Evolutionary conservation across 2,888 invertebrate genomes (phyloP).

Genomic region (Crematogaster levior): DNA sequence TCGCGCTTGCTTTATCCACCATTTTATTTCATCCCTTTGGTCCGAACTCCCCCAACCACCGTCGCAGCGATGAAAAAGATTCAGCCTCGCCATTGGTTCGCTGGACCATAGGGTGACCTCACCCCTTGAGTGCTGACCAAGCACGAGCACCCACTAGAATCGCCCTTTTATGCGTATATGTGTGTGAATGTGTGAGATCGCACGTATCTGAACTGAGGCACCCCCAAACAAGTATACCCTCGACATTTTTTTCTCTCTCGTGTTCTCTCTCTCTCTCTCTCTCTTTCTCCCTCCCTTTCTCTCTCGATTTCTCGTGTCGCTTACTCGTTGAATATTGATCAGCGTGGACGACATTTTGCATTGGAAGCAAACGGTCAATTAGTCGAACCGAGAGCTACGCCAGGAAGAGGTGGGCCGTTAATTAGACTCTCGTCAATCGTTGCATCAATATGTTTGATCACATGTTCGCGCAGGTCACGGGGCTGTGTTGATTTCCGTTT

Average conservation of each 20-base stretch:
- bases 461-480: conserved; percentile 59
- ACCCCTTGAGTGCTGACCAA: conserved; percentile 84
- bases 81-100: conserved; percentile 81
- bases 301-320: conserved; percentile 61
- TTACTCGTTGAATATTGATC: conserved; percentile 77
- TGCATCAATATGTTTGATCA: conserved; percentile 67
- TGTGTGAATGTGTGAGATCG: conserved; percentile 15
- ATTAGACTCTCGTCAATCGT: conserved; percentile 74
- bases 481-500: conserved; percentile 51
- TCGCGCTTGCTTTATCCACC: conserved; percentile 68
- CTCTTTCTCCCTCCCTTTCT: conserved; percentile 37
- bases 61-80: conserved; percentile 83
- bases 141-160: conserved; percentile 83
- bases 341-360: conserved; percentile 74
- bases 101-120: conserved; percentile 84
- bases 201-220: conserved; percentile 49
- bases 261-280: conserved; percentile 28
- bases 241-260: conserved; percentile 72
- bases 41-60: conserved; percentile 75
- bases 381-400: conserved; percentile 68
- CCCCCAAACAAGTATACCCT: conserved; percentile 65
- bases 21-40: conserved; percentile 79
- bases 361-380: conserved; percentile 73
- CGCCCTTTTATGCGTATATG: conserved; percentile 35
- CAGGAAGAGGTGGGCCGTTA: conserved; percentile 64